These are phyloP conservation scores for Lamprologus sp. DNA, from an alignment of 2,113 vertebrate species.

Conservation along the genomic window DNA sequence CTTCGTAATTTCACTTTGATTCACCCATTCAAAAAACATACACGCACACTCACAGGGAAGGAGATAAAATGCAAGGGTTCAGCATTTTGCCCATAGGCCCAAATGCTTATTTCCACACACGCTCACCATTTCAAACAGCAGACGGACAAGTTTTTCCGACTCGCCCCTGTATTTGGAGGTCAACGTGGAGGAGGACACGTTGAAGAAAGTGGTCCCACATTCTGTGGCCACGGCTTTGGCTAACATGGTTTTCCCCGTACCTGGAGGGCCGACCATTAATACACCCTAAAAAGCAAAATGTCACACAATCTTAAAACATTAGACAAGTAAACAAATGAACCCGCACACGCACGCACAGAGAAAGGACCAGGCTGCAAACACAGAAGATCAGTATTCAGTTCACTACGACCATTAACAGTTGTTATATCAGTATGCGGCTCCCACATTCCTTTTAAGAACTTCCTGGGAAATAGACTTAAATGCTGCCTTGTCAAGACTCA, in stretches of 20 bases:
- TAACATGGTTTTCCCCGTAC: constrained; percentile 94
- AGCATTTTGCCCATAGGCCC: background rate
- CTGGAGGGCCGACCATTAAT: constrained; percentile 97
- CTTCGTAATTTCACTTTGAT: background rate
- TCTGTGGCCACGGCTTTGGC: constrained; percentile 98
- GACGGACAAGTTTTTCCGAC: constrained; percentile 96
- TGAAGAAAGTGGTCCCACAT: constrained; percentile 98
- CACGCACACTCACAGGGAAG: background rate
- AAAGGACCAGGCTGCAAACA: background rate
- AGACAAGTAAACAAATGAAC: background rate
- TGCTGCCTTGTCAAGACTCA: background rate
- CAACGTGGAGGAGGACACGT: constrained; percentile 93
- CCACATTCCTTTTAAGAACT: background rate
- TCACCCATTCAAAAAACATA: background rate
- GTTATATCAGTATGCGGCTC: background rate
- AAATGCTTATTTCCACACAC: background rate
- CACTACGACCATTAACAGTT: background rate
- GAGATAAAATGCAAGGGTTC: background rate
- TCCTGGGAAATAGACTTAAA: background rate
- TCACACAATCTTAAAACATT: background rate
- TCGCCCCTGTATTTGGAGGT: constrained; percentile 97
- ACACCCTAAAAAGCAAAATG: constrained; percentile 77
- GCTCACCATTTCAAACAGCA: constrained; percentile 96
- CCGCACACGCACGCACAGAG: background rate
- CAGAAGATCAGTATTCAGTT: background rate